phyloP scores from a whole-genome alignment of 2,113 vertebrate species.

The Crypturellus undulatus region DNA sequence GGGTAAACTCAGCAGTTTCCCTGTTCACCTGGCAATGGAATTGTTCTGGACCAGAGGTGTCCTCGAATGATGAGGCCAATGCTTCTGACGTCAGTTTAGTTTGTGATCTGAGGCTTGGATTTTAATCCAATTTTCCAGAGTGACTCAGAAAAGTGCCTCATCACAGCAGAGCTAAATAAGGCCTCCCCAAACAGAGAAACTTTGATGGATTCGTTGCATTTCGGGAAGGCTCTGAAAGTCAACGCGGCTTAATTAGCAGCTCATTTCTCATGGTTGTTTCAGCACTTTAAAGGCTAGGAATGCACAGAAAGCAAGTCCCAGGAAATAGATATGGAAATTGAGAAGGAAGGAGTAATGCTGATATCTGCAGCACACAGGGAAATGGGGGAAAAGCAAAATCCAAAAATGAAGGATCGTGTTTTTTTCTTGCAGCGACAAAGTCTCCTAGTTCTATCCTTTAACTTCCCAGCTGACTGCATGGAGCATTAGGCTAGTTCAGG shows the following conservation, averaged over 20 bases:
- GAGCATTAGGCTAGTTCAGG: neutral
- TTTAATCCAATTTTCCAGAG: conserved; percentile 16
- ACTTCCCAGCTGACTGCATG: neutral
- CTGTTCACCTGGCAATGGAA: neutral
- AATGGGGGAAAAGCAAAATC: neutral
- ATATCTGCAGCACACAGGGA: neutral
- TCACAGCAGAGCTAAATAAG: neutral
- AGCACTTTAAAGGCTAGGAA: neutral
- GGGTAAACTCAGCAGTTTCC: neutral
- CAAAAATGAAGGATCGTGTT: neutral
- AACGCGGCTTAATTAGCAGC: conserved; percentile 15
- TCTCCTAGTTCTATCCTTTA: neutral
- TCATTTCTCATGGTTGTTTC: neutral
- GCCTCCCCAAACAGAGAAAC: neutral
- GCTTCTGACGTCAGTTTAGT: neutral
- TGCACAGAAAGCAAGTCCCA: neutral
- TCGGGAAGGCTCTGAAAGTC: neutral
- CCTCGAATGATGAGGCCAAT: neutral
- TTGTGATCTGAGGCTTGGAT: neutral
- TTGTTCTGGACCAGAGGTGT: neutral
- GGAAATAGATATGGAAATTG: neutral
- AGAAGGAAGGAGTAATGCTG: neutral
- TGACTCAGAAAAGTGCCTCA: neutral
- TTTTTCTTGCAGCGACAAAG: neutral
- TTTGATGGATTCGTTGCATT: neutral